phyloP scores from a whole-genome alignment of 2,888 invertebrate genomes.

The Strigamia transsilvanica region DNA sequence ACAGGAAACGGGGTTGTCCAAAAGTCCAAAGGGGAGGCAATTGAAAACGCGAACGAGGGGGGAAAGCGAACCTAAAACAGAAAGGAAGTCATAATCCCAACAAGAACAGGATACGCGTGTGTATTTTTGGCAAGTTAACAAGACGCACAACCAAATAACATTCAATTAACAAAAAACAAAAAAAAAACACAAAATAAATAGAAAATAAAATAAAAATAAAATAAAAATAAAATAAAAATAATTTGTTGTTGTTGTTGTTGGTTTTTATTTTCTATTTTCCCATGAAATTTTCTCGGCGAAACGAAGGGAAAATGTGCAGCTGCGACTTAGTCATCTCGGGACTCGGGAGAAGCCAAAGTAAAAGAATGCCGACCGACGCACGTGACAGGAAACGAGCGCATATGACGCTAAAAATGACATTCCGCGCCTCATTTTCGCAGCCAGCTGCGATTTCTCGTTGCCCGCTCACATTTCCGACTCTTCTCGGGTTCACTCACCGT shows the following conservation, averaged over 20 bases:
- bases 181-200: too few relatives aligned
- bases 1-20: not conserved
- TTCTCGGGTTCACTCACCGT: constrained; percentile 79
- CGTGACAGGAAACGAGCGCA: constrained; percentile 7
- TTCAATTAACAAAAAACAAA: not conserved
- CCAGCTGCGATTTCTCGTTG: not conserved
- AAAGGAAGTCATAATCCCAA: constrained; percentile 39
- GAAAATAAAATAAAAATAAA: not conserved
- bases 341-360: not conserved
- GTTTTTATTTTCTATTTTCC: too few relatives aligned
- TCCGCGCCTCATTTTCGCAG: not conserved
- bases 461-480: not conserved
- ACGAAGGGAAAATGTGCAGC: not conserved
- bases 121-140: constrained; percentile 43
- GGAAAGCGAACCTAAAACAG: too few relatives aligned
- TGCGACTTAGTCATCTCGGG: not conserved
- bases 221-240: too few relatives aligned
- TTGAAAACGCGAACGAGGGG: too few relatives aligned
- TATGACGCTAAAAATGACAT: constrained; percentile 20
- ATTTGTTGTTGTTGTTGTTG: too few relatives aligned
- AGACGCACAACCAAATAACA: not conserved
- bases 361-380: not conserved
- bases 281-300: too few relatives aligned
- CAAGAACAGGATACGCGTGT: constrained; percentile 33
- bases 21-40: not conserved